phyloP scores from a whole-genome alignment of 2,113 vertebrate species.

The Chamaetylas fuelleborni region DNA sequence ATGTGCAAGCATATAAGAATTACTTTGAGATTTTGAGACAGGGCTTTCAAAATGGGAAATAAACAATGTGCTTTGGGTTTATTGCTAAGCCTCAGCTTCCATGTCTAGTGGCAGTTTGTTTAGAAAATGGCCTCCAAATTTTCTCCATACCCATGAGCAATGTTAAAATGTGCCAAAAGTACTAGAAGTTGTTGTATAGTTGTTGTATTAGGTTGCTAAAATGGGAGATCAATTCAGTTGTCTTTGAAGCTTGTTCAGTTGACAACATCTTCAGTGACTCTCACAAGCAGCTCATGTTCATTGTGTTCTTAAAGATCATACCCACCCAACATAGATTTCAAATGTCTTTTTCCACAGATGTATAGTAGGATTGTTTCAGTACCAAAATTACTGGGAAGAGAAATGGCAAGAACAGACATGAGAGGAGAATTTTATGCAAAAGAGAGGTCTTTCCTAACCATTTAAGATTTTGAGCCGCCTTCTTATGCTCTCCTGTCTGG shows the following conservation, averaged over 20 bases:
- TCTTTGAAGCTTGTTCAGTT: neutral
- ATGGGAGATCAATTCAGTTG: neutral
- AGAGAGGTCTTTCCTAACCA: neutral
- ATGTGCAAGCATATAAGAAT: neutral
- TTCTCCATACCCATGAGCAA: neutral
- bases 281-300: neutral
- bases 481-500: neutral
- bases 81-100: neutral
- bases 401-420: neutral
- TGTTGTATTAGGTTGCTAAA: neutral
- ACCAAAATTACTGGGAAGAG: neutral
- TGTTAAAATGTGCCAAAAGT: neutral
- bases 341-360: neutral
- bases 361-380: neutral
- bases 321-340: neutral
- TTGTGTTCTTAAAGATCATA: neutral
- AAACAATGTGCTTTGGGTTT: neutral
- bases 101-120: rapidly evolving
- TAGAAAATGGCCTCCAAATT: neutral
- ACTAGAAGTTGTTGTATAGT: neutral
- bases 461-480: neutral
- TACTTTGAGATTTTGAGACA: neutral
- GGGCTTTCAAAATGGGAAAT: neutral
- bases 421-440: neutral
- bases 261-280: neutral